Base-by-base conservation (phyloP, 37 sponge, comb jelly and placozoan species). In the Geodia barretti region DNA sequence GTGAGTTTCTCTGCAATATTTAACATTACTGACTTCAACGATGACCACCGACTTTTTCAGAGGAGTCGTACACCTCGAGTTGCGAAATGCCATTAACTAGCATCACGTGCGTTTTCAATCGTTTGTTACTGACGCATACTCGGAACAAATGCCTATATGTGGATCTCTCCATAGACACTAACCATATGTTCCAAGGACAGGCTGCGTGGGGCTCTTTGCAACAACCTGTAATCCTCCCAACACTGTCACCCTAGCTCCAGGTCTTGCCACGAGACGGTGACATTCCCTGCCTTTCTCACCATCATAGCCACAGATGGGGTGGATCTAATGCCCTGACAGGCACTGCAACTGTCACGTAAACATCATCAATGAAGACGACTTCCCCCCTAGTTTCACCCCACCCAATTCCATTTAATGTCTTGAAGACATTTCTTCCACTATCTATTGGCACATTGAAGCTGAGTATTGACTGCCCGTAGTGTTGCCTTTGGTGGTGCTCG, bases 41-140 rank as follows among this genome's bases (percentile, higher is more conserved):
- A 90, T 40, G 35, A 20, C 85, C 80, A 1, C 90, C 90, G 31
- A 41, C 80, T 0, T 90, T 90, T 60, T 68, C 32, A 1, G 24
- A 68, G 7, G 23, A 67, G 5, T 7, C 64, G 1, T 84, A 84
- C 39, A 62, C 4, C 14, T 24, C 75, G 69, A 0, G 74, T 92
- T 0, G n/a, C 40, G 83, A 54, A 80, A 87, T 34, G 20, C 26
- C 19, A 66, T 63, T 1, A n/a, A 47, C 68, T 39, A 39, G 64
- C 30, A 24, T 79, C n/a, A 26, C 70, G 24, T 39, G 61, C 0
- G 71, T 92, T 37, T 4, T 21, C 60, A 79, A n/a, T n/a, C n/a
- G n/a, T n/a, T n/a, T n/a, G n/a, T 75, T 0, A 69, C 75, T 79
- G 94, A 93, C 61, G 34, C 9, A 24, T 92, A 94, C 38, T 66